These are phyloP conservation scores for Stratiolaelaps scimitus DNA, from an alignment of 1,140 invertebrate genomes.

Conservation along the genomic window DNA sequence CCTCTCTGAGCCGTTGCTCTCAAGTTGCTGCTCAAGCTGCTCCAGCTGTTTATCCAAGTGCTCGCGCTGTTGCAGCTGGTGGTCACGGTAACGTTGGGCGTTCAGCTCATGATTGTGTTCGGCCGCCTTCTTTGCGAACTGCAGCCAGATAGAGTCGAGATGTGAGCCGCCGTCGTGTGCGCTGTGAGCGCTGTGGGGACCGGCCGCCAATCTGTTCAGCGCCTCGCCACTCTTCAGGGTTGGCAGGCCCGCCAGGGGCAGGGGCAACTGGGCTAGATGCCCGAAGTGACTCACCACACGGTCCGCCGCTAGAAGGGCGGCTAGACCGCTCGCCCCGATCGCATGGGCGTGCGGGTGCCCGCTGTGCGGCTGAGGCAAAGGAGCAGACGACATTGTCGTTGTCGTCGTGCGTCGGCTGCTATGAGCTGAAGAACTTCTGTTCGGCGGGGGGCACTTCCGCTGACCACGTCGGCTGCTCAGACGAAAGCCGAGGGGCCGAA, in stretches of 20 bases:
- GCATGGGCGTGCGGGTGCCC: slow-evolving; percentile 27
- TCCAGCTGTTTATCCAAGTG: slow-evolving; percentile 8
- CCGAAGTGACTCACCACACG: slow-evolving; percentile 26
- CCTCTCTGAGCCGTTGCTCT: too few relatives aligned
- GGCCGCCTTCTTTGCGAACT: slow-evolving; percentile 28
- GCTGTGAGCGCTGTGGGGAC: not conserved
- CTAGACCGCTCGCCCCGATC: slow-evolving; percentile 24
- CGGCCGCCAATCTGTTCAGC: not conserved
- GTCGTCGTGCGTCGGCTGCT: too few relatives aligned
- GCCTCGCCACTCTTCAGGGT: slow-evolving; percentile 22
- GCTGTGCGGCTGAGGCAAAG: slow-evolving; percentile 20
- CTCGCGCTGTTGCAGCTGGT: not conserved
- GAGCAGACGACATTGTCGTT: slow-evolving; percentile 6
- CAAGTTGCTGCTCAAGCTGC: not conserved
- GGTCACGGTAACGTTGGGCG: slow-evolving; percentile 23
- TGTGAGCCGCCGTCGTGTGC: slow-evolving; percentile 8
- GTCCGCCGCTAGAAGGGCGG: slow-evolving; percentile 27
- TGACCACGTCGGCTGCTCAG: too few relatives aligned
- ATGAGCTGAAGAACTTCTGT: too few relatives aligned
- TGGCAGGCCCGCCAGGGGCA: slow-evolving; percentile 2
- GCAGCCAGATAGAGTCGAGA: slow-evolving; percentile 28
- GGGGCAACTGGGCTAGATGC: slow-evolving; percentile 27
- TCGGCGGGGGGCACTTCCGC: too few relatives aligned
- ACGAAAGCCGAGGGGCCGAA: too few relatives aligned
- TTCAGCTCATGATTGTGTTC: slow-evolving; percentile 28